Base-by-base conservation (phyloP, 2,113 vertebrate species). In the Oncorhynchus gorbuscha region DNA sequence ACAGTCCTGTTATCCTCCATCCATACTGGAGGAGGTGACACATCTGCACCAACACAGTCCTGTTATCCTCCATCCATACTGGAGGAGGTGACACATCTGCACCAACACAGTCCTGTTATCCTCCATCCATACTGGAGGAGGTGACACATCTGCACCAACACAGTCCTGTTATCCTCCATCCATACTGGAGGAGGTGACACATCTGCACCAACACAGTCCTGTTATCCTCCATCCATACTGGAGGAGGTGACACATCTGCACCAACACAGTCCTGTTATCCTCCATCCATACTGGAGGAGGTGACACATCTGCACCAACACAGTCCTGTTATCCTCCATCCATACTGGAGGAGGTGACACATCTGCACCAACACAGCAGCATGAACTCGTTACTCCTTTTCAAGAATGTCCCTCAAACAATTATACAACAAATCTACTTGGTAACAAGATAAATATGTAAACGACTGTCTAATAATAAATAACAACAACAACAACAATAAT, bases 1-100 rank as follows among this genome's bases (percentile, higher is more conserved):
- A 1, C 39, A 39, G 8, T n/a, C n/a, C n/a, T n/a, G n/a, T n/a
- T n/a, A n/a, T n/a, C n/a, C n/a, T 20, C 75, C 72, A 78, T 77
- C 9, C 65, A 83, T 71, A 76, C 75, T 71, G 67, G 76, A 75
- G 64, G 84, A 32, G 28, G 28, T 77, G 77, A 74, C 5, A 30
- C 18, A 35, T 28, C 12, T 49, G 22, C 24, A 24, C 2, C 35
- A 35, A 6, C 35, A 1, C 39, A 39, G 39, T 80, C 84, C 76
- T 87, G 82, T 79, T 86, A 89, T 67, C 72, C 59, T 20, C 75
- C 72, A 78, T 77, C 9, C 65, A 83, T 71, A 76, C 75, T 71
- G 67, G 76, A 75, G 64, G 84, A 32, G 28, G 28, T 77, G 77
- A 74, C 5, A 30, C 18, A 35, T 28, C 12, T 49, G 22, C 61